Conservation (phyloP, 2,888 invertebrate species). For the Erebia palarica region DNA sequence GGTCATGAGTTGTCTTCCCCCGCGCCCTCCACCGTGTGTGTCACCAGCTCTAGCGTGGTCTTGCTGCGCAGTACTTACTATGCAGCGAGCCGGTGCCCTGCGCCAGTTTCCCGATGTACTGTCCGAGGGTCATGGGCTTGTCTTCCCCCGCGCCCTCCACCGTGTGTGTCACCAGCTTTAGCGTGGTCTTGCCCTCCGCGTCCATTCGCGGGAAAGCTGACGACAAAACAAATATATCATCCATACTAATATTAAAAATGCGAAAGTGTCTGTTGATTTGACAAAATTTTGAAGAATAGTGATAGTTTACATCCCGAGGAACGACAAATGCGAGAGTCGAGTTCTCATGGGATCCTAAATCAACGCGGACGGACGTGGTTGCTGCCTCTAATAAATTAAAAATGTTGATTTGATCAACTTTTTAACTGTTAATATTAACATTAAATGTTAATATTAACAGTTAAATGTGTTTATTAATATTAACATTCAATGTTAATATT, state of each 20-base stretch:
- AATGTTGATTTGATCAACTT: neutral
- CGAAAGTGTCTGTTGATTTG: too few species aligned
- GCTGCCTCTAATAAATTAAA: neutral
- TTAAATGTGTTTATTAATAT: too few species aligned
- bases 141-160: slow-evolving; percentile 87
- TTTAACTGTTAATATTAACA: too few species aligned
- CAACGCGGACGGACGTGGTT: neutral
- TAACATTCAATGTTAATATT: too few species aligned
- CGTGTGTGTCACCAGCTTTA: slow-evolving; percentile 86
- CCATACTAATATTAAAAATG: neutral
- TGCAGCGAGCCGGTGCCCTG: slow-evolving; percentile 90
- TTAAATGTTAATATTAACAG: too few species aligned
- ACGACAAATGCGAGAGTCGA: neutral
- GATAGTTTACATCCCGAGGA: too few species aligned
- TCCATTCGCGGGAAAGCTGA: slow-evolving; percentile 94
- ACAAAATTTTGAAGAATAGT: too few species aligned
- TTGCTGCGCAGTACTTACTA: slow-evolving; percentile 61
- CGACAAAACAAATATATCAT: neutral
- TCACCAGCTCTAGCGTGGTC: too few species aligned
- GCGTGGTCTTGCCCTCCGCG: slow-evolving; percentile 93
- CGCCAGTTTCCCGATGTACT: slow-evolving; percentile 91
- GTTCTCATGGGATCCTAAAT: neutral
- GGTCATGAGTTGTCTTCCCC: too few species aligned
- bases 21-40: too few species aligned
- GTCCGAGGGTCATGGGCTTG: slow-evolving; percentile 90